Percentiles rank a stretch among this genome's conserved stretches.
Conservation (phyloP, 2,797 vertebrate species). For the Molossus alvarezi region DNA sequence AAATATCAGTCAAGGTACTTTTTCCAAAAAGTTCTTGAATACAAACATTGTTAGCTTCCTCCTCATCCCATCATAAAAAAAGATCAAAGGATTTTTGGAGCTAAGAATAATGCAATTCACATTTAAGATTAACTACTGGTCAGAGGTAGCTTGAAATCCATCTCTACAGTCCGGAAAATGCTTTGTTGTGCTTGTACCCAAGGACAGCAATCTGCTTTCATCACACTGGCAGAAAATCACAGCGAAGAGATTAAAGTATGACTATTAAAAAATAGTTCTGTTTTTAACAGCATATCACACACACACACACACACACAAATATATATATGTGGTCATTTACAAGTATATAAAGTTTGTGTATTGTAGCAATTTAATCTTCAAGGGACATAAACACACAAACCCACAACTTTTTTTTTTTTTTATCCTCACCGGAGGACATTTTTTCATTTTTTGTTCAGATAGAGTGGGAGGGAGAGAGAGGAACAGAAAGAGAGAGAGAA, state of each 20-base stretch:
- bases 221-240: constrained; percentile 71
- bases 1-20: constrained; percentile 39
- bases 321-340: background rate
- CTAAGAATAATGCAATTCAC: constrained; percentile 74
- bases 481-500: too few species aligned
- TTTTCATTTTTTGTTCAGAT: too few species aligned
- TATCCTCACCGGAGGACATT: too few species aligned
- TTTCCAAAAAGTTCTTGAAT: constrained; percentile 20
- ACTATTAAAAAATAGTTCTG: constrained; percentile 26
- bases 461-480: too few species aligned
- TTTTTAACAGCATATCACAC: constrained; percentile 13
- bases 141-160: constrained; percentile 73
- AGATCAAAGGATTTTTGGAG: constrained; percentile 81
- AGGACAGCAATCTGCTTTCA: constrained; percentile 72
- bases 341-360: constrained; percentile 18
- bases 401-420: background rate
- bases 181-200: constrained; percentile 36
- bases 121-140: constrained; percentile 70
- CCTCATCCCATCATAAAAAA: constrained; percentile 21
- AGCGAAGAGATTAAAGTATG: constrained; percentile 42
- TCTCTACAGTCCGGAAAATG: constrained; percentile 47
- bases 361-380: constrained; percentile 31
- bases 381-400: constrained; percentile 34
- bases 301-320: background rate
- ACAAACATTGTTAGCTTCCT: constrained; percentile 25